These are phyloP conservation scores for Hypotaenidia philippensis DNA, from an alignment of 2,797 vertebrate genomes.

Conservation along the genomic window DNA sequence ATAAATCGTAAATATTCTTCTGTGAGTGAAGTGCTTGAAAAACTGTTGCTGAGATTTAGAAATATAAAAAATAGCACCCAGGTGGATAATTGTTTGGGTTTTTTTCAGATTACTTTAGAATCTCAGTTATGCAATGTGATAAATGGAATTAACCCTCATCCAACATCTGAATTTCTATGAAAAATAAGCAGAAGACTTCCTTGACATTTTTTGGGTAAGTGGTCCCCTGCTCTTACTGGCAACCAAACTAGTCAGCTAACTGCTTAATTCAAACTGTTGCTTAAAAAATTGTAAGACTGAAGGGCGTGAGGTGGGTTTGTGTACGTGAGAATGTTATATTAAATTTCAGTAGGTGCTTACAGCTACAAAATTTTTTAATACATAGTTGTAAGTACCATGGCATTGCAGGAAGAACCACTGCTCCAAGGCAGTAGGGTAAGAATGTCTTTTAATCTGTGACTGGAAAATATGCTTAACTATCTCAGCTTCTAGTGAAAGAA, in stretches of 20 bases:
- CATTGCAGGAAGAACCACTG: neutral
- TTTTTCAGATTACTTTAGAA: neutral
- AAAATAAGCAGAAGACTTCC: neutral
- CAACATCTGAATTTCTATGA: neutral
- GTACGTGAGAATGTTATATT: neutral
- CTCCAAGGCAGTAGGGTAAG: neutral
- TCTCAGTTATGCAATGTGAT: neutral
- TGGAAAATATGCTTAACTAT: neutral
- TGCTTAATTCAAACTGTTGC: neutral
- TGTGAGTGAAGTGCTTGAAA: neutral
- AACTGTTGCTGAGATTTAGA: neutral
- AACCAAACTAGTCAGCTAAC: neutral
- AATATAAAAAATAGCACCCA: neutral
- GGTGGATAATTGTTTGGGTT: accelerated
- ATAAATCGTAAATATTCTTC: neutral
- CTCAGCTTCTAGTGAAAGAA: neutral
- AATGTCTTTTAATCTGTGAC: neutral
- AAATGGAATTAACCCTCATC: neutral
- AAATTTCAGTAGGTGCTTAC: neutral
- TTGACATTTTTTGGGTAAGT: neutral
- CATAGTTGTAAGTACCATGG: neutral
- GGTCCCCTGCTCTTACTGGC: neutral
- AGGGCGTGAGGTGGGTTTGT: neutral
- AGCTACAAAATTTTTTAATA: neutral
- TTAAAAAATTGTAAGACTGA: neutral